Base-by-base conservation (phyloP, 2,888 invertebrate species). In the Dicyrtoma fusca region DNA sequence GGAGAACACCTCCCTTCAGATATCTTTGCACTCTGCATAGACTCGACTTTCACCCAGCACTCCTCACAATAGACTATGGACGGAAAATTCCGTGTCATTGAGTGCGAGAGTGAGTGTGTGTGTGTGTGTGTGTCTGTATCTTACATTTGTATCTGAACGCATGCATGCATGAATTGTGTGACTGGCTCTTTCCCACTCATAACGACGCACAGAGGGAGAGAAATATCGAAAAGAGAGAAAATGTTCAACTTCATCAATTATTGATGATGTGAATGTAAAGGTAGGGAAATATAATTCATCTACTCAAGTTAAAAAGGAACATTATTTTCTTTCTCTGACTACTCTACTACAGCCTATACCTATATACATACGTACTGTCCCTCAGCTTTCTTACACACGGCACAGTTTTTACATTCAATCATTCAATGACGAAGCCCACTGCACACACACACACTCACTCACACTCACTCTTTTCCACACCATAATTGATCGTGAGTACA, bases 241-340 rank as follows among this genome's bases (percentile, higher is more conserved):
- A 5, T 5, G 4, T 34, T 34, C 34, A 49, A 75, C 64, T 75
- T 75, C 72, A 75, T 75, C 74, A 75, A 74, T 74, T 74, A 75
- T 74, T 70, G 72, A 74, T 71, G 71, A 72, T 70, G 70, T 70
- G 69, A 59, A 66, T 69, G 72, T 63, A 70, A 74, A 74, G 23
- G 66, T 19, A 17, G 62, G 69, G 61, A 72, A 75, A 72, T 75
- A 68, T 75, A 68, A 72, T 74, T 72, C 62, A 49, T 47, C 51
- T 71, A 11, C 53, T 42, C 21, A 53, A 55, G n/a, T 66, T 66
- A 66, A 66, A 66, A 53, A 66, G 21, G 19, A 51, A 17, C 53
- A 21, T 66, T 66, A 53, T 66, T 55, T 53, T 42, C 47, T 47
- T 34, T 26, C 49, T 42, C 68, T 44, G 42, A 10, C 61, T 44